phyloP scores from a whole-genome alignment of 1,140 invertebrate species.

The Danaus melanippus region DNA sequence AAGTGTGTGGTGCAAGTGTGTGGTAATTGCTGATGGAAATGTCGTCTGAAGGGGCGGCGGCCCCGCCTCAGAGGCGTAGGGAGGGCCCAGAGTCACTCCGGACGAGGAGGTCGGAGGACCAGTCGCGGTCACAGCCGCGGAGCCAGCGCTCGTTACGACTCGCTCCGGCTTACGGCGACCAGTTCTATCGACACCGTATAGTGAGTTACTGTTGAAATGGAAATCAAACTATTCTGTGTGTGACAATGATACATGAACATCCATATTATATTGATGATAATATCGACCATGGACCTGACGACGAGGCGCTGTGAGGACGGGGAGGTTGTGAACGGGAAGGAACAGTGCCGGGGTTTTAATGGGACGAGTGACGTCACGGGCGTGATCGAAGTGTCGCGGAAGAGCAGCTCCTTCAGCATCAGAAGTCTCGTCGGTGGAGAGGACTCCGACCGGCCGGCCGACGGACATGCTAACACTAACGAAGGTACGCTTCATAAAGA shows the following conservation, averaged over 20 bases:
- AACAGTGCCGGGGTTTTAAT: slow-evolving; percentile 46
- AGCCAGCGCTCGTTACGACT: slow-evolving; percentile 44
- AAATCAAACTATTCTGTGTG: slow-evolving; percentile 23
- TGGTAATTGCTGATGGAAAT: slow-evolving; percentile 41
- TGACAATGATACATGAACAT: slow-evolving; percentile 31
- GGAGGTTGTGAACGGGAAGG: slow-evolving; percentile 37
- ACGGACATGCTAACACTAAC: slow-evolving; percentile 38
- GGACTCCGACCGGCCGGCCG: slow-evolving; percentile 44
- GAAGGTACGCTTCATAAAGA: slow-evolving; percentile 40
- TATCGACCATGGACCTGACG: slow-evolving; percentile 60
- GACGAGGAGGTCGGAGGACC: slow-evolving; percentile 51
- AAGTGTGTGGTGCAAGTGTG: slow-evolving; percentile 9
- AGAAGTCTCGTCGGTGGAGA: slow-evolving; percentile 51
- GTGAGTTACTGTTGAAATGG: slow-evolving; percentile 21
- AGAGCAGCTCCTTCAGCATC: slow-evolving; percentile 55
- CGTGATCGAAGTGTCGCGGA: slow-evolving; percentile 41
- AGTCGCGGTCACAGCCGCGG: slow-evolving; percentile 54
- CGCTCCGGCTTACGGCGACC: slow-evolving; percentile 10
- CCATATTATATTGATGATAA: slow-evolving; percentile 18
- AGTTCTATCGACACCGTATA: too few species aligned
- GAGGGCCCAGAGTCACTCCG: slow-evolving; percentile 34
- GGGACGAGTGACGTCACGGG: slow-evolving; percentile 47
- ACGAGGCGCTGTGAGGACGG: slow-evolving; percentile 50
- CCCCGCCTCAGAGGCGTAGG: slow-evolving; percentile 54
- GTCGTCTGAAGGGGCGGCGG: slow-evolving; percentile 38